Base-by-base conservation (phyloP, 2,888 invertebrate genomes). In the Hofmannophila pseudospretella region DNA sequence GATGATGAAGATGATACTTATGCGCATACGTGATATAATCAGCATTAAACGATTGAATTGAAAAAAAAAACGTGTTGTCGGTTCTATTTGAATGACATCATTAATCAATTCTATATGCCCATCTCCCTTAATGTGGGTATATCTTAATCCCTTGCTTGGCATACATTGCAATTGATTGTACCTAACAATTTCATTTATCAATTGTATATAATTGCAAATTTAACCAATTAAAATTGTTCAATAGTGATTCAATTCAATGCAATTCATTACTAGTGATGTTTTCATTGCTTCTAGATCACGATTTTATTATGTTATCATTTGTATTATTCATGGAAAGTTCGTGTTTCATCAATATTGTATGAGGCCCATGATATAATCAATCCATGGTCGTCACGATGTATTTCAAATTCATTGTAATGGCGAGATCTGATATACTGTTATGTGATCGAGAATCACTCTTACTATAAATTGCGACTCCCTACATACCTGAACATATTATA, bases 131-230 rank as follows among this genome's bases (percentile, higher is more conserved):
- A 5, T 10, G 9, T 19, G 2, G 5, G 23, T 26, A 31, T 32
- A 31, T 32, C 22, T 10, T 28, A 13, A 38, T 26, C n/a, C 59
- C 54, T 55, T 61, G 46, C 51, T 51, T 37, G 36, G 44, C 4
- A 25, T 4, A 32, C 7, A 32, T 30, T 16, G 9, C 7, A 13
- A 30, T 30, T 16, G 34, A 40, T 50, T 28, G 38, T 34, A 16
- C 26, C 23, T 32, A 40, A n/a, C 36, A 41, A 34, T 40, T 38
- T 44, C 39, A 44, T 45, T 39, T 38, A 34, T 37, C 42, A 34
- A 37, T 44, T 45, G 41, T 42, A 34, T 33, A 43, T 44, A 47
- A 48, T 52, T 48, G 47, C 42, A 41, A 35, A 41, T 38, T 46
- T 37, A 36, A n/a, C 44, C 43, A 49, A 48, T 51, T 54, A 48